These are phyloP conservation scores for Deilephila porcellus DNA, from an alignment of 2,888 invertebrate species.

Conservation along the genomic window DNA sequence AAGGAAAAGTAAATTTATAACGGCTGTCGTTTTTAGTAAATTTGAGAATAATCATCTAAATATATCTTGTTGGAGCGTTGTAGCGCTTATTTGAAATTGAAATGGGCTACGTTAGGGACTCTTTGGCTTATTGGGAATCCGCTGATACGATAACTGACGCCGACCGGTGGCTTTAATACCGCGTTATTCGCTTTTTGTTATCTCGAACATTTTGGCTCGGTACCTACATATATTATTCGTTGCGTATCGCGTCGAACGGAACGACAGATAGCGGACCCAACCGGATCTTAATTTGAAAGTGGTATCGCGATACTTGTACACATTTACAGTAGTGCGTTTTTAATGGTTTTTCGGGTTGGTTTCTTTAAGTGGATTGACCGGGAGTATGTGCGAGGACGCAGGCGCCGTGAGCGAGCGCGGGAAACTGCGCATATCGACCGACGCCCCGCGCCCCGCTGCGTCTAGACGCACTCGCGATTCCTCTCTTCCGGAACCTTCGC, in stretches of 20 bases:
- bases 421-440: slow-evolving; percentile 83
- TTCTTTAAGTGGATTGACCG: slow-evolving; percentile 50
- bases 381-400: slow-evolving; percentile 69
- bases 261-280: slow-evolving; percentile 6
- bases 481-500: slow-evolving; percentile 82
- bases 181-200: slow-evolving; percentile 35
- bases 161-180: slow-evolving; percentile 44
- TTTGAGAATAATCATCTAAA: slow-evolving; percentile 45
- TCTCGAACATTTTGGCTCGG: slow-evolving; percentile 23
- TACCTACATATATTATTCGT: background rate
- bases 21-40: slow-evolving; percentile 30
- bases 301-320: slow-evolving; percentile 49
- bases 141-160: slow-evolving; percentile 42
- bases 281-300: slow-evolving; percentile 43
- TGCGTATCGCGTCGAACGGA: background rate
- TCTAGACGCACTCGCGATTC: slow-evolving; percentile 81
- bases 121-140: slow-evolving; percentile 51
- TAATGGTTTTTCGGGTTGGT: background rate
- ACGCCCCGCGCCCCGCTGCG: slow-evolving; percentile 68
- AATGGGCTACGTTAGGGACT: slow-evolving; percentile 54
- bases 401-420: slow-evolving; percentile 79
- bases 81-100: slow-evolving; percentile 56
- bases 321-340: background rate
- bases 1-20: slow-evolving; percentile 2
- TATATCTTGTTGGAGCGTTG: slow-evolving; percentile 47